Evolutionary conservation across 2,797 vertebrate species (phyloP), one percentile per base, ranked within the genome.

Genomic region (Paedocypris micromegethes): DNA sequence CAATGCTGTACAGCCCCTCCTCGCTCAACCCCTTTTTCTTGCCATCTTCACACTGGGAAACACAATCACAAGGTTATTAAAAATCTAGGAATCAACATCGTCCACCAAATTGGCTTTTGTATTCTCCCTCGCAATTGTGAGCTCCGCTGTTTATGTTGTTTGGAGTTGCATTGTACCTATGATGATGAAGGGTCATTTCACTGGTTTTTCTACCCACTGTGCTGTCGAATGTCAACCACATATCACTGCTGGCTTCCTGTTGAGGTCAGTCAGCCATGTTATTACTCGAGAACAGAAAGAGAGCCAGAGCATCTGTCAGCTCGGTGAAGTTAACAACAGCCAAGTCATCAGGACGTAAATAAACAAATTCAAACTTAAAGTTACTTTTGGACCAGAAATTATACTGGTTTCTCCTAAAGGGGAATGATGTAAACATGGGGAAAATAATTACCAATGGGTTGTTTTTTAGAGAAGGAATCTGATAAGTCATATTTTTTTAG

Each of bases 261-360:
- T 58, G 70, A 72, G 64, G 73, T 86, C 84, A 87, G 83, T 55
- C 79, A 81, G 86, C 78, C 81, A 81, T 83, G 84, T 84, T 86
- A 87, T 88, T 87, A 87, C 81, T 83, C 76, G 55, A 67, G 74
- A 82, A 81, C 80, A 79, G 66, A 80, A 78, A 7, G 76, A 80
- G 83, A 75, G 81, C 87, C 86, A 82, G 75, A 80, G 2, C 9
- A 71, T 70, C 83, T 81, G 81, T 83, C 85, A 68, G 54, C 61
- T 74, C 48, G 66, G 44, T 46, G 9, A 43, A 49, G 59, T 58
- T 72, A 72, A 76, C 70, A 75, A 72, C 71, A 71, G 72, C 54
- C 5, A 39, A 50, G 54, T 58, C 37, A 51, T 53, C 59, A 48
- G 66, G 58, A 39, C 48, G 43, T 23, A 23, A 23, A 23, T 23